Base-by-base conservation (phyloP, 2,797 vertebrate species). In the Silurus lanzhouensis region DNA sequence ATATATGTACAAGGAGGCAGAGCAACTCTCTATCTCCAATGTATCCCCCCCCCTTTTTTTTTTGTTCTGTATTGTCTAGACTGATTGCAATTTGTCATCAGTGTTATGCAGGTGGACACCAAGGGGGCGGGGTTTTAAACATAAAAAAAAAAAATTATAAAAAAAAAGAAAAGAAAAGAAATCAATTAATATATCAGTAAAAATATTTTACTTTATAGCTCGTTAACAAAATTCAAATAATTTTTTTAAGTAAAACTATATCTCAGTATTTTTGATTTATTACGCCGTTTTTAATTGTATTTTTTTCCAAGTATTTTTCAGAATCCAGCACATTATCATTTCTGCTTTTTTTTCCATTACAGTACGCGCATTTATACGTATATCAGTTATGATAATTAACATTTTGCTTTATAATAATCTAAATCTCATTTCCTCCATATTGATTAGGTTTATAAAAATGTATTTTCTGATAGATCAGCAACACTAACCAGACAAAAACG, bases 1-100 rank as follows among this genome's bases (percentile, higher is more conserved):
- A 89, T 90, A 88, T 31, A 83, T 86, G 86, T 86, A 88, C 85
- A 85, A 85, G 87, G 87, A 78, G 57, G 6, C 19, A 7, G 75
- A 61, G 6, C 5, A 31, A 22, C 17, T 0, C 57, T 22, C 19
- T 12, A 0, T 31, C 57, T 19, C 3, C 19, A 61, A 17, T 19
- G 68, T 67, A 19, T 20, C 2, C 61, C 6, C 48, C n/a, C 75
- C 84, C 77, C 84, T 81, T 84, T n/a, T 85, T 66, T 83, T 76
- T 89, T 81, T 91, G 10, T 81, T 44, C 76, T 38, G 80, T 60
- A 15, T 57, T 82, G 22, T 88, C 27, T 17, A 10, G 48, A 71
- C 64, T 25, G 38, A 48, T 84, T 31, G 10, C 27, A 22, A 52
- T 66, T 14, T 58, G 44, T 57, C 6, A 38, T 31, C 44, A 25